Base-by-base conservation (phyloP, 2,888 invertebrate genomes). In the Steinernema hermaphroditum region DNA sequence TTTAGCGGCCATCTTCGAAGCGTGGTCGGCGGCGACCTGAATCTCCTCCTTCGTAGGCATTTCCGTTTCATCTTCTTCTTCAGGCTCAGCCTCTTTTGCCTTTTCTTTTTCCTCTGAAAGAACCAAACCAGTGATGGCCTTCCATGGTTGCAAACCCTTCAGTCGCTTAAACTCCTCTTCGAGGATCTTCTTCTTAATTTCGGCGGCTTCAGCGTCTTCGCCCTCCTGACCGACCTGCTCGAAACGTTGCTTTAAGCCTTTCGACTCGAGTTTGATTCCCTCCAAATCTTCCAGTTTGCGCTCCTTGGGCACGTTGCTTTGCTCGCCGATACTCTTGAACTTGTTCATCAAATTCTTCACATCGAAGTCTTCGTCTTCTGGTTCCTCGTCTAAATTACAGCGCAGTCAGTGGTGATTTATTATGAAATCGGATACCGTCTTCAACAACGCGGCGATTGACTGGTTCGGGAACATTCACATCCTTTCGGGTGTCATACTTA, bases 281-380 rank as follows among this genome's bases (percentile, higher is more conserved):
- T 80, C 79, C 22, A 83, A 34, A 0, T 77, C 75, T 22, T 79
- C 79, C 44, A 81, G 69, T 57, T 81, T 79, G 6, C 62, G 62
- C n/a, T 62, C 70, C 69, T 75, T 76, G 24, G 46, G 80, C 76
- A 50, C 81, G 50, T 68, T 80, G 76, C 71, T 75, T 74, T 76
- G 77, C 27, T 81, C 78, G 71, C 81, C 83, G 69, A 86, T 83
- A 70, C 81, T 85, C 75, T 86, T 86, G 81, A 86, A 86, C 75
- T 86, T 87, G 78, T 83, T 84, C 85, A 87, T 85, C 71, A 86
- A 69, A 76, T 85, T 85, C 80, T 84, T 86, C 37, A 86, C 86
- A 74, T 86, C 84, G 72, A 82, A 86, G 43, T 81, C 83, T 29
- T 83, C 82, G 24, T 83, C 83, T 29, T 82, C 81, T 2, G 73